Evolutionary conservation across 2,797 vertebrate species (phyloP).

Genomic region (Selene dorsalis): DNA sequence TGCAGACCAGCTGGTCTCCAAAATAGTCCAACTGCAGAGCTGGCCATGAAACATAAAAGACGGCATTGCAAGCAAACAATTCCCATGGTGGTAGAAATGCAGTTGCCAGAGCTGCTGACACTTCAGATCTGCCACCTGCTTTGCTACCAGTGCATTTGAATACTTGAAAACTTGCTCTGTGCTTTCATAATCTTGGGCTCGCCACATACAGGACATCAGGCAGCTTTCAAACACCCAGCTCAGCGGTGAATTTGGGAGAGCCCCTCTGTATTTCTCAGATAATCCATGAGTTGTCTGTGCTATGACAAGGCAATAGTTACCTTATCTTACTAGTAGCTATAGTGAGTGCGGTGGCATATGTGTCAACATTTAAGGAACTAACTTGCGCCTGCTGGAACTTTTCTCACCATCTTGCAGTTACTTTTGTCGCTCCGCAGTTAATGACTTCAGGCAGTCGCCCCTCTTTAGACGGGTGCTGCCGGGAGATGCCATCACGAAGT

Average conservation of each 20-base stretch:
- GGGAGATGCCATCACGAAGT: slow-evolving; percentile 43
- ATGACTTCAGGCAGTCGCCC: slow-evolving; percentile 24
- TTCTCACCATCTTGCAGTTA: slow-evolving; percentile 37
- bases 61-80: slow-evolving; percentile 53
- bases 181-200: slow-evolving; percentile 18
- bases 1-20: slow-evolving; percentile 59
- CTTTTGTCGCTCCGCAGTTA: slow-evolving; percentile 23
- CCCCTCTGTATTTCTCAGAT: neutral
- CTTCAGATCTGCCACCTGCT: slow-evolving; percentile 61
- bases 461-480: slow-evolving; percentile 26
- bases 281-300: neutral
- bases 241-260: slow-evolving; percentile 17
- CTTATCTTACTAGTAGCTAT: slow-evolving; percentile 5
- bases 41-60: slow-evolving; percentile 53
- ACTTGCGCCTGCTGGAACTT: slow-evolving; percentile 21
- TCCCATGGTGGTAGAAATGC: slow-evolving; percentile 53
- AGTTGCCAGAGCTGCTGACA: slow-evolving; percentile 63
- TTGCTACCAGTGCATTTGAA: slow-evolving; percentile 50
- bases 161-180: slow-evolving; percentile 24
- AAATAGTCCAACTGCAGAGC: slow-evolving; percentile 62
- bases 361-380: slow-evolving; percentile 43
- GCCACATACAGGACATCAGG: slow-evolving; percentile 13
- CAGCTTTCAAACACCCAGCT: slow-evolving; percentile 18
- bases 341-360: neutral
- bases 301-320: neutral